Evolutionary conservation across 2,888 invertebrate species (phyloP).

Genomic region (Eumacrocentrus americanus): DNA sequence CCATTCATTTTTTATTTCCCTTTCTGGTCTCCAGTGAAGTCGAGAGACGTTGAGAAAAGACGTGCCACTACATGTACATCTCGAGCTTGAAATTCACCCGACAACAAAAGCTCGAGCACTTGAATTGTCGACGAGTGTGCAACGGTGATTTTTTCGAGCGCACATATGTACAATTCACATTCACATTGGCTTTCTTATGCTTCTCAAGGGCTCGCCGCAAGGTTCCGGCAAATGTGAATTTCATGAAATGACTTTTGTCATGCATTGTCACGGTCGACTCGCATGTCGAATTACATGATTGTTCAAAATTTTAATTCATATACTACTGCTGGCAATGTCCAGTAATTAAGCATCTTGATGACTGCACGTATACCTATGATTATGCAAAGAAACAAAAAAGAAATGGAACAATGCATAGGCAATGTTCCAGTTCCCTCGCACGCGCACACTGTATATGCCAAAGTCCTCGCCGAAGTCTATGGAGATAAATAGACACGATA

Average conservation of each 20-base stretch:
- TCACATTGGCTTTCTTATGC: not conserved
- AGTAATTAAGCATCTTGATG: not conserved
- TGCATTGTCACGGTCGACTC: not conserved
- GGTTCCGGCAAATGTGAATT: not conserved
- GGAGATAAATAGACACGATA: constrained; percentile 39
- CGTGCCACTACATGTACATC: not conserved
- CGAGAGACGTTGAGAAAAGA: not conserved
- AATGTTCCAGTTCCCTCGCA: not conserved
- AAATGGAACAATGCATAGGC: constrained; percentile 9
- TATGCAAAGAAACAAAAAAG: not conserved
- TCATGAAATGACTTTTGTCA: not conserved
- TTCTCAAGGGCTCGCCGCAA: not conserved
- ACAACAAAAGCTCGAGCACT: not conserved
- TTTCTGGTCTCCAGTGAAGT: not conserved
- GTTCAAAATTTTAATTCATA: not conserved
- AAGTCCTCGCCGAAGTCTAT: constrained; percentile 28
- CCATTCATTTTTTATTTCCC: not conserved
- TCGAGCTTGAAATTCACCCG: not conserved
- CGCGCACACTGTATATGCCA: not conserved
- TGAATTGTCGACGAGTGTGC: not conserved
- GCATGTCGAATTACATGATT: not conserved
- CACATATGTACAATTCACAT: too few species aligned
- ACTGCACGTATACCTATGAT: not conserved
- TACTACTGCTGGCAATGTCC: too few species aligned
- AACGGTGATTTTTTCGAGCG: not conserved